Evolutionary conservation across 1,140 invertebrate genomes (phyloP), one percentile per base, ranked within the genome.

Genomic region (Plectrocnemia conspersa): DNA sequence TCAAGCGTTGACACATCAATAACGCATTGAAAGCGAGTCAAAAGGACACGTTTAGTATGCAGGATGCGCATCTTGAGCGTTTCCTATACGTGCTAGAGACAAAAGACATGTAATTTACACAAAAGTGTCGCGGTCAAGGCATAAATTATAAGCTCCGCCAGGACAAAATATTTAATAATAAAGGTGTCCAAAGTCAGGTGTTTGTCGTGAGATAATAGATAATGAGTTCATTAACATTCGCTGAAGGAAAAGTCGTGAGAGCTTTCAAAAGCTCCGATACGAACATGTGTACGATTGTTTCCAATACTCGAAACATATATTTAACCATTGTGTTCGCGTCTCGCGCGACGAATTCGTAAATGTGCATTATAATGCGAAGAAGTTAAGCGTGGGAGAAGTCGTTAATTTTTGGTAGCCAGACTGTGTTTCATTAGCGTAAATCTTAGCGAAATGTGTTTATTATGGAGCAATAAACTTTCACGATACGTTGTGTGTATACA

Each of bases 221-320:
- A 38, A 38, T 38, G 35, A 38, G 35, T 38, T 38, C 35, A 38
- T 38, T 38, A 38, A 38, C 35, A 38, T 38, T 38, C 35, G 18
- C 35, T 16, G 13, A 16, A n/a, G 13, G 35, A 38, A 38, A 38
- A 38, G 35, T 38, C 35, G 35, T 38, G 35, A 38, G 35, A 5
- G 11, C 10, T 38, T 13, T 38, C 13, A 10, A 7, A 38, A 13
- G 35, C 35, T 38, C 35, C 11, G n/a, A n/a, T n/a, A n/a, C n/a
- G n/a, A n/a, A n/a, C n/a, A n/a, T n/a, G n/a, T n/a, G n/a, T n/a
- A n/a, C n/a, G n/a, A n/a, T n/a, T n/a, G n/a, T n/a, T n/a, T n/a
- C n/a, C n/a, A n/a, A n/a, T n/a, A n/a, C n/a, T n/a, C n/a, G n/a
- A n/a, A n/a, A n/a, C n/a, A n/a, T n/a, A n/a, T n/a, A n/a, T n/a